phyloP scores from a whole-genome alignment of 2,797 vertebrate genomes.

The Labroides dimidiatus region DNA sequence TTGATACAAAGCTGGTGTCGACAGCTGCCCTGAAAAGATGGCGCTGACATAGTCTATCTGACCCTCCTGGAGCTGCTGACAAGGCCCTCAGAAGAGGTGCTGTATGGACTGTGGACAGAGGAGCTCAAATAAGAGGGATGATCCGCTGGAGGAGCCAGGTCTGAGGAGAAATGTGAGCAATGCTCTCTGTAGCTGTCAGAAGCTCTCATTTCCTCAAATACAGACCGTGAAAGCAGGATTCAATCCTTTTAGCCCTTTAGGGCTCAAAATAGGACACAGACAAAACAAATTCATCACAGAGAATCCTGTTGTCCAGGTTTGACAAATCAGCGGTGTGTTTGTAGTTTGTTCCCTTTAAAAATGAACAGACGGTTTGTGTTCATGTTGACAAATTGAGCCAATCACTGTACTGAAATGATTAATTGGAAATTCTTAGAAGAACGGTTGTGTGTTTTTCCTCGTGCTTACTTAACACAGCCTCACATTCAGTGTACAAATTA shows the following conservation, averaged over 20 bases:
- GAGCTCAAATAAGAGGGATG: slow-evolving; percentile 54
- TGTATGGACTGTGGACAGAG: slow-evolving; percentile 45
- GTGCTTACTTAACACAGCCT: slow-evolving; percentile 53
- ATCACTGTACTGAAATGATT: slow-evolving; percentile 47
- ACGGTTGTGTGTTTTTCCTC: slow-evolving; percentile 24
- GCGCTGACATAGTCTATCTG: slow-evolving; percentile 79
- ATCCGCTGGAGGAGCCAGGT: slow-evolving; percentile 35
- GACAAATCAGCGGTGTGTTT: slow-evolving; percentile 58
- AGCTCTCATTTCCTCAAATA: slow-evolving; percentile 38
- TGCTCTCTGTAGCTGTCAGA: slow-evolving; percentile 52
- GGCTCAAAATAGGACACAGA: slow-evolving; percentile 41
- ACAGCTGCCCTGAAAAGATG: slow-evolving; percentile 77
- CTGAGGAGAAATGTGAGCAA: slow-evolving; percentile 52
- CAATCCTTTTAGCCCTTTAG: slow-evolving; percentile 10
- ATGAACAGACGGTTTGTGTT: slow-evolving; percentile 27
- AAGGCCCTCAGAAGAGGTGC: slow-evolving; percentile 67
- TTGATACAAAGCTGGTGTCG: slow-evolving; percentile 76
- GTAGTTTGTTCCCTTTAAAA: slow-evolving; percentile 24
- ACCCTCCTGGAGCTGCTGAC: slow-evolving; percentile 76
- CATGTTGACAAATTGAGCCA: slow-evolving; percentile 42
- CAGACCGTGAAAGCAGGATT: slow-evolving; percentile 45
- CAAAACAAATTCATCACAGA: slow-evolving; percentile 40
- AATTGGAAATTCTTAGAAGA: slow-evolving; percentile 54
- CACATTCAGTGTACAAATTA: slow-evolving; percentile 57
- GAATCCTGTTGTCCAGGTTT: slow-evolving; percentile 36